Conservation (phyloP, 2,888 invertebrate genomes). For the Phania funesta region DNA sequence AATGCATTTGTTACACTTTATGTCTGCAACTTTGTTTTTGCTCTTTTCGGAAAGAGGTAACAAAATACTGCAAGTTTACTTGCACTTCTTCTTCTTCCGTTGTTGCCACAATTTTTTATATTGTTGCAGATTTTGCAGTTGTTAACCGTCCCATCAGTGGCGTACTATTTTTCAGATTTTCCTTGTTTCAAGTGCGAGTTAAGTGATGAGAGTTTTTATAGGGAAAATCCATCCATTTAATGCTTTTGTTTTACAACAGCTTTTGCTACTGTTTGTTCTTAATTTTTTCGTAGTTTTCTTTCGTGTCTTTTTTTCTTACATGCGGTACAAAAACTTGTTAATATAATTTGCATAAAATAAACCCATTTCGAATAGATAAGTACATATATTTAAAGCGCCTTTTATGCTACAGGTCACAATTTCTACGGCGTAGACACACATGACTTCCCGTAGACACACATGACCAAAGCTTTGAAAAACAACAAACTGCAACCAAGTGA, state of each 20-base stretch:
- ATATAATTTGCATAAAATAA: too few species aligned
- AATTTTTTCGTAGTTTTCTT: too few species aligned
- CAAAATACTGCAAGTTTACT: slow-evolving; percentile 51
- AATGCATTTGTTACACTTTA: not conserved
- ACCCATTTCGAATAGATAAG: too few species aligned
- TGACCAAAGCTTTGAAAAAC: too few species aligned
- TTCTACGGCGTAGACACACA: too few species aligned
- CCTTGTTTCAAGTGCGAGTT: slow-evolving; percentile 47
- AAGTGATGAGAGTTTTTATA: slow-evolving; percentile 39
- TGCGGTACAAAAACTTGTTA: too few species aligned
- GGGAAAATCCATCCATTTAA: slow-evolving; percentile 20
- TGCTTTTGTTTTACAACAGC: not conserved
- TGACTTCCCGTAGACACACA: too few species aligned
- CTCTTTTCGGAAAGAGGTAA: slow-evolving; percentile 34
- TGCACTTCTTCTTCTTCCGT: slow-evolving; percentile 42
- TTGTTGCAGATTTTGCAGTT: slow-evolving; percentile 23
- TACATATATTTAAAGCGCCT: too few species aligned
- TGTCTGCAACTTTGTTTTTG: slow-evolving; percentile 29
- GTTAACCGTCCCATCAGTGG: slow-evolving; percentile 24
- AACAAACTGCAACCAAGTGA: too few species aligned
- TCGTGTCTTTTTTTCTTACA: too few species aligned
- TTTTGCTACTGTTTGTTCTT: not conserved
- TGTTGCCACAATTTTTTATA: slow-evolving; percentile 37
- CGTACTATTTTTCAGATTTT: slow-evolving; percentile 20
- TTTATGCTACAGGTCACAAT: too few species aligned